phyloP scores from a whole-genome alignment of 2,113 vertebrate genomes.

The Rhodinocichla rosea region DNA sequence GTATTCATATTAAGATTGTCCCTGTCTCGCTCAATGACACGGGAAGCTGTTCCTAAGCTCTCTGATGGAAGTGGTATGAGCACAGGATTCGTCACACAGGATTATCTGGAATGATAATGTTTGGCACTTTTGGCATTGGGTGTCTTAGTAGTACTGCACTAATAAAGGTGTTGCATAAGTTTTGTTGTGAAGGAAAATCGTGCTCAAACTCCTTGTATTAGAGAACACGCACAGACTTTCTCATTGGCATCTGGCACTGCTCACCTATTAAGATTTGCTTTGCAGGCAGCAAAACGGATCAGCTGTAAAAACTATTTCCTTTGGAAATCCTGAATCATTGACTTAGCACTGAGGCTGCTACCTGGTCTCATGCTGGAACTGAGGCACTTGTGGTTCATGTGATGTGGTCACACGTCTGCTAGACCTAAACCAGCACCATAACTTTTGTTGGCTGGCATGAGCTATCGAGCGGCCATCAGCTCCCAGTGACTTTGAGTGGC shows the following conservation, averaged over 20 bases:
- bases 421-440: not conserved
- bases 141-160: not conserved
- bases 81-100: not conserved
- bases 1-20: not conserved
- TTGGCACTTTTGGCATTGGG: not conserved
- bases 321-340: not conserved
- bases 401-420: conserved; percentile 39
- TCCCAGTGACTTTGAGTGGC: not conserved
- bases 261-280: not conserved
- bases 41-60: not conserved
- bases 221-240: not conserved
- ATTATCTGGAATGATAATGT: not conserved
- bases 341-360: not conserved
- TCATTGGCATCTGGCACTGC: not conserved
- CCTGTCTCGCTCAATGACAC: not conserved
- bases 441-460: not conserved
- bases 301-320: not conserved
- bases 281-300: not conserved
- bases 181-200: not conserved
- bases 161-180: not conserved
- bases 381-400: conserved; percentile 1
- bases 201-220: not conserved
- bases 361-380: not conserved
- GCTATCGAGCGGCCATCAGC: not conserved
- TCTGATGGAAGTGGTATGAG: not conserved